phyloP scores from a whole-genome alignment of 1,140 invertebrate species.

The Saxidomus purpurata region DNA sequence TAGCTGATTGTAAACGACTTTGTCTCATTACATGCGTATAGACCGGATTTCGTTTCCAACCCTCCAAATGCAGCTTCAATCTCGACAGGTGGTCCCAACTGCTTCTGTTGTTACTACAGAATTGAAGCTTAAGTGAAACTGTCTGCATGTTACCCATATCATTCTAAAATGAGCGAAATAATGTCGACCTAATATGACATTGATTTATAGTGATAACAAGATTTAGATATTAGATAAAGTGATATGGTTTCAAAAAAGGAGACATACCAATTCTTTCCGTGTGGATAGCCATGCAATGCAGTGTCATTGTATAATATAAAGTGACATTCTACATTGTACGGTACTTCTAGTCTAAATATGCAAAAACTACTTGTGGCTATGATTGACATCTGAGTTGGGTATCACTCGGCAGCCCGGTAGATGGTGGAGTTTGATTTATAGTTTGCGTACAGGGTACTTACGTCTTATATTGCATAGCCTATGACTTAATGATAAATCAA shows the following conservation, averaged over 20 bases:
- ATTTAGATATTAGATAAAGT: constrained; percentile 28
- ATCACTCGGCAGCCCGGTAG: not conserved
- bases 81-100: not conserved
- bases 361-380: not conserved
- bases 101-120: not conserved
- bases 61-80: not conserved
- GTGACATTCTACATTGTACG: not conserved
- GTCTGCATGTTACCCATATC: not conserved
- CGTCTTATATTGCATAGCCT: not conserved
- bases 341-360: not conserved
- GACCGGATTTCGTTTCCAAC: no score
- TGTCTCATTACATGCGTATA: no score
- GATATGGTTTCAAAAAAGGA: not conserved
- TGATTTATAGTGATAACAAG: constrained; percentile 64
- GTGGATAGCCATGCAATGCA: not conserved
- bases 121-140: not conserved
- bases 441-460: not conserved
- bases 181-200: constrained; percentile 38
- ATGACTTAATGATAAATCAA: no score
- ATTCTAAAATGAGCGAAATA: not conserved
- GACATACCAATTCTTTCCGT: not conserved
- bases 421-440: constrained; percentile 9
- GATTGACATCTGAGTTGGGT: not conserved
- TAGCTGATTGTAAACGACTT: no score
- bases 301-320: constrained; percentile 16